Base-by-base conservation (phyloP, 2,113 vertebrate genomes). In the Mastomys natalensis region DNA sequence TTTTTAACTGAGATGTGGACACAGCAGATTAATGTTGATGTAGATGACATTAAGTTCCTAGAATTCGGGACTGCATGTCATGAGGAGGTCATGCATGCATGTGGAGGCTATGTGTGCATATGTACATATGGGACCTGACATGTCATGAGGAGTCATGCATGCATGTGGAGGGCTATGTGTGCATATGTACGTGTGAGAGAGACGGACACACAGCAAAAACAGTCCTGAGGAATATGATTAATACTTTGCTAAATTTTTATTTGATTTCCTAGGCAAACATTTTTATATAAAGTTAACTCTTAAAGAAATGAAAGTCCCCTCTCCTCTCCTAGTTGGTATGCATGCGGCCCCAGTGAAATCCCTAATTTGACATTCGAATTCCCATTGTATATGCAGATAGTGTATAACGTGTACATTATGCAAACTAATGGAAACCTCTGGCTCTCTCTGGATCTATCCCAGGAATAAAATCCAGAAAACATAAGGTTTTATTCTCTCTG, bases 401-500 rank as follows among this genome's bases (percentile, higher is more conserved):
- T 31, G 4, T 73, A 2, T 60, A 15, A 40, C 72, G 40, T 87
- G 60, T 48, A 37, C 9, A 45, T 90, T 85, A 66, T 40, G 68
- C 37, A 92, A 94, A 87, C 37, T 48, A 92, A 84, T 40, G 62
- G 66, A 58, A 58, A 48, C 45, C 58, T 90, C 77, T 78, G 43
- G 3, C 40, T 93, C 51, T 82, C 77, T 43, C 72, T 53, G 92
- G 53, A 53, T 89, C 85, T 77, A 40, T 24, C 77, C 91, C 43
- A 89, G 91, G 58, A 90, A 82, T 53, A 87, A 95, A 84, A 89
- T 40, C 68, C 29, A 45, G 43, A 73, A 91, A 70, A 82, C 12
- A 53, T 37, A 40, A 58, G 43, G 26, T 90, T 90, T 93, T 87
- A 77, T 98, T 86, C 60, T 89, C 29, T 92, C 51, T 31, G 45